Evolutionary conservation across 2,888 invertebrate genomes (phyloP).

Genomic region (Ectemnius continuus): DNA sequence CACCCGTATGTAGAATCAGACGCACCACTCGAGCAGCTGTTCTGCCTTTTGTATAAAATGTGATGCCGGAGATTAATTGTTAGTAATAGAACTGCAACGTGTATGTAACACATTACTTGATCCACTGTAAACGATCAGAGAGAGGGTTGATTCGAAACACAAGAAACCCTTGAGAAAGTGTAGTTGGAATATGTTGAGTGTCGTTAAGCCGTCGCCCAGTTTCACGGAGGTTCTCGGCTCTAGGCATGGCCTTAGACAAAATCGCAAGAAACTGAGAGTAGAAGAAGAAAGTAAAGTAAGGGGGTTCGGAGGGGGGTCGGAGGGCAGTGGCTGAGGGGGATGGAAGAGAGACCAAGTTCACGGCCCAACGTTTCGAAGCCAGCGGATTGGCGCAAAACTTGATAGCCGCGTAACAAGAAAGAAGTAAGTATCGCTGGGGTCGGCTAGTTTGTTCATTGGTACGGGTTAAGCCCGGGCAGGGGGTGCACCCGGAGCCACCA

Average conservation of each 20-base stretch:
- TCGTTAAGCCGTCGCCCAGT: constrained; percentile 58
- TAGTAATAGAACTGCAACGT: no score
- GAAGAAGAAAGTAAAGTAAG: constrained; percentile 23
- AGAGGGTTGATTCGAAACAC: no score
- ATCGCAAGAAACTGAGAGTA: constrained; percentile 26
- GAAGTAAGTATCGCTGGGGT: constrained; percentile 75
- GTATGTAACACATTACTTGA: no score
- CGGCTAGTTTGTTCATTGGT: constrained; percentile 77
- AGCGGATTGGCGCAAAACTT: constrained; percentile 72
- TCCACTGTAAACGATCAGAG: no score
- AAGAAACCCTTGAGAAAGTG: constrained; percentile 26
- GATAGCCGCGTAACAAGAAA: constrained; percentile 75
- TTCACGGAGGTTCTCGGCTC: constrained; percentile 52
- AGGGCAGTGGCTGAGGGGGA: constrained; percentile 40
- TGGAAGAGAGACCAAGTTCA: constrained; percentile 68
- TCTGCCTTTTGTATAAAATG: no score
- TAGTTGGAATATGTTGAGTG: constrained; percentile 45
- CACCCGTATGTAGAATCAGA: no score
- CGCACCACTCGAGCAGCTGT: no score
- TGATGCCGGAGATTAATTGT: no score
- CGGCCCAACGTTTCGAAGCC: constrained; percentile 70
- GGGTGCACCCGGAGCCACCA: constrained; percentile 15
- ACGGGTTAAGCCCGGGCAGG: constrained; percentile 52
- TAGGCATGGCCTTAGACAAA: constrained; percentile 31
- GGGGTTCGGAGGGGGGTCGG: constrained; percentile 43